phyloP scores from a whole-genome alignment of 2,113 vertebrate species.

The Oncorhynchus nerka region DNA sequence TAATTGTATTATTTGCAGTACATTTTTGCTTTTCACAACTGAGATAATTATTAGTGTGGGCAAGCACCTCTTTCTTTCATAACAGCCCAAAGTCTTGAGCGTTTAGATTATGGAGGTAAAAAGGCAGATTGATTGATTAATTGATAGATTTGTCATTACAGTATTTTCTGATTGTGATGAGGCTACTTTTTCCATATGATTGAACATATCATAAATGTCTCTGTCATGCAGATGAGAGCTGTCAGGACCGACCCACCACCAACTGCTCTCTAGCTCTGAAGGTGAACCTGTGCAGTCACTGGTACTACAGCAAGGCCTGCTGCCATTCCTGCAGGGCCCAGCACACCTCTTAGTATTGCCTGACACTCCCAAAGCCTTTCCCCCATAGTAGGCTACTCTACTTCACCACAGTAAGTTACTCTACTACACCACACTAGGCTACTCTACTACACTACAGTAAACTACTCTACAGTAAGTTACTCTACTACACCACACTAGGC shows the following conservation, averaged over 20 bases:
- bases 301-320: slow-evolving; percentile 99
- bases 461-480: no score
- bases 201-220: no score
- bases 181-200: background rate
- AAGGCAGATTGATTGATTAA: background rate
- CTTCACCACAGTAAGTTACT: no score
- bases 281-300: slow-evolving; percentile 96
- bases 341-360: slow-evolving; percentile 53
- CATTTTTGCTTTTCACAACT: no score
- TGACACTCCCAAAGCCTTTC: background rate
- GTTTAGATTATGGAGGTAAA: background rate
- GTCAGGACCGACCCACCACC: slow-evolving; percentile 92
- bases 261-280: slow-evolving; percentile 96
- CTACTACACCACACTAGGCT: no score
- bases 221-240: slow-evolving; percentile 85
- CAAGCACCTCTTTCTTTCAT: background rate
- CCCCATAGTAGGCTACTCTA: background rate
- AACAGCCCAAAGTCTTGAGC: background rate
- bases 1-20: no score
- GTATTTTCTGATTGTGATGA: background rate
- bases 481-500: no score
- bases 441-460: no score
- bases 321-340: slow-evolving; percentile 87
- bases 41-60: no score
- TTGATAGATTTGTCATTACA: no score